phyloP scores from a whole-genome alignment of 2,113 vertebrate species.

The Thamnaconus septentrionalis region DNA sequence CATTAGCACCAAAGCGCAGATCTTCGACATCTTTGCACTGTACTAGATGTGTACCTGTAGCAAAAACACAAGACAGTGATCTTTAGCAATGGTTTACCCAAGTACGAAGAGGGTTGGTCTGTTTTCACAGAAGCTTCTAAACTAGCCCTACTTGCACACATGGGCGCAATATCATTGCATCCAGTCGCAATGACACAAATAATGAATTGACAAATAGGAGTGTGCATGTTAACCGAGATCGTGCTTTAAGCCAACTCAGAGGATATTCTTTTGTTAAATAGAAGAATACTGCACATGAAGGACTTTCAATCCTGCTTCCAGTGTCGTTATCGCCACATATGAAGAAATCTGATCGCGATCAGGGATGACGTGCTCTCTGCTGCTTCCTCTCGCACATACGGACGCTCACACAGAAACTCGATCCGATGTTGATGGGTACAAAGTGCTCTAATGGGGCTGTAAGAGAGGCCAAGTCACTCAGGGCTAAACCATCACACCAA shows the following conservation, averaged over 20 bases:
- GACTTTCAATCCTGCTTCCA: no score
- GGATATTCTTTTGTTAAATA: no score
- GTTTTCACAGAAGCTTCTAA: background rate
- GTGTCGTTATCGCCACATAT: no score
- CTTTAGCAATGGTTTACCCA: background rate
- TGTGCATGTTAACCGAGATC: background rate
- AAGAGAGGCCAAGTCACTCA: constrained; percentile 12
- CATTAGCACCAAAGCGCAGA: constrained; percentile 67
- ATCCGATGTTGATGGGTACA: constrained; percentile 41
- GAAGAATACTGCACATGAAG: no score
- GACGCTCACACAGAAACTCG: constrained; percentile 23
- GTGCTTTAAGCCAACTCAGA: no score
- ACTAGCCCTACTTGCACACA: constrained; percentile 5
- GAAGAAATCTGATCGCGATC: no score
- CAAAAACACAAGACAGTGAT: constrained; percentile 10
- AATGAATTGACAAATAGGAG: background rate
- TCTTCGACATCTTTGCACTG: constrained; percentile 67
- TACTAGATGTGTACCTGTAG: constrained; percentile 35
- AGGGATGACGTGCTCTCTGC: background rate
- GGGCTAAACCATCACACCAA: constrained; percentile 10
- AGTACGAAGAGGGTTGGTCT: background rate
- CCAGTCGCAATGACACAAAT: constrained; percentile 10
- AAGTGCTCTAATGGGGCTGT: constrained; percentile 39
- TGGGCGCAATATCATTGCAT: constrained; percentile 34
- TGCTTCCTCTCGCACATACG: constrained; percentile 6